Conservation (phyloP, 2,797 vertebrate species). For the Enteromius trimaculatus region DNA sequence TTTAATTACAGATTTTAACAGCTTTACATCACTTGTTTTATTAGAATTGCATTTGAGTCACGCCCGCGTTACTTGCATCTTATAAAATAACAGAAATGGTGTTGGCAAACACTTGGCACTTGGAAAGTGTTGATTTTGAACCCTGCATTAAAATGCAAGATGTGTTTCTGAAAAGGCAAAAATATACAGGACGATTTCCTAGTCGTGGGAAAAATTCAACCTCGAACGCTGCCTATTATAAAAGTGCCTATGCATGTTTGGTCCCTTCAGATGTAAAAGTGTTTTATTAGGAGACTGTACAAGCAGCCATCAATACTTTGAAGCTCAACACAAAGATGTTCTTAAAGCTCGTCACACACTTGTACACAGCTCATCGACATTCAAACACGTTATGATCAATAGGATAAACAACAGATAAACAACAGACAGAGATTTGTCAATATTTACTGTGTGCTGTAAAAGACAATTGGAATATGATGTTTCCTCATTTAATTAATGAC, state of each 20-base stretch:
- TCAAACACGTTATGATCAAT: conserved; percentile 73
- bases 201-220: neutral
- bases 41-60: neutral
- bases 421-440: conserved; percentile 69
- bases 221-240: neutral
- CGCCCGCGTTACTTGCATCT: neutral
- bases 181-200: neutral
- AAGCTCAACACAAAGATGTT: conserved; percentile 51
- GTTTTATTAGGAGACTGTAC: conserved; percentile 46
- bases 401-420: conserved; percentile 69
- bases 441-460: conserved; percentile 77
- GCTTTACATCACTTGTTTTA: neutral
- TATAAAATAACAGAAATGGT: neutral
- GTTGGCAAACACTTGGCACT: neutral
- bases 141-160: neutral
- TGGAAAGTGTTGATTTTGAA: neutral
- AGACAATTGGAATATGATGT: conserved; percentile 72
- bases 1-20: neutral
- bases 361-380: conserved; percentile 45
- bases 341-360: conserved; percentile 42
- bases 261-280: conserved; percentile 18
- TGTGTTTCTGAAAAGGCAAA: neutral
- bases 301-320: conserved; percentile 43
- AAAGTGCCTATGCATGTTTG: neutral
- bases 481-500: conserved; percentile 76